These are phyloP conservation scores for Dryobotodes eremita DNA, from an alignment of 2,888 invertebrate genomes.

Conservation along the genomic window DNA sequence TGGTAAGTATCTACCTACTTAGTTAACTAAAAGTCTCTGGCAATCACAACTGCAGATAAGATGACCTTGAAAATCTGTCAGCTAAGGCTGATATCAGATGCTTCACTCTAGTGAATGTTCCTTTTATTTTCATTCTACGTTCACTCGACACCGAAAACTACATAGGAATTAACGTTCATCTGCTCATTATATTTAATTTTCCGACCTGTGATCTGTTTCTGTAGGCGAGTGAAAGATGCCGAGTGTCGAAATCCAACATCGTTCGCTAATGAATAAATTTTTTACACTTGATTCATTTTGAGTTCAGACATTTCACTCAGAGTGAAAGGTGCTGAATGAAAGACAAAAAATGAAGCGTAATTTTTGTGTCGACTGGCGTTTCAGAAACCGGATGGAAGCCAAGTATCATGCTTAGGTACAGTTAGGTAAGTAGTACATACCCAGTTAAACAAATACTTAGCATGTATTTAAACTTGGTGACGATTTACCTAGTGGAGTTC, in stretches of 20 bases:
- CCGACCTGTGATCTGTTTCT: neutral
- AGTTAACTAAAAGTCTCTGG: neutral
- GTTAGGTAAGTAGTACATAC: neutral
- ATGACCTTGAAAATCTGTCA: neutral
- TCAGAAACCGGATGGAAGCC: no score
- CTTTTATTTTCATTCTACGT: neutral
- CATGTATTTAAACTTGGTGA: slow-evolving; percentile 6
- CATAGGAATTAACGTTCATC: neutral
- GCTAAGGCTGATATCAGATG: no score
- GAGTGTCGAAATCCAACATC: neutral
- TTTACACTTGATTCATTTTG: neutral
- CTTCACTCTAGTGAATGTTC: neutral
- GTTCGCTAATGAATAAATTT: neutral
- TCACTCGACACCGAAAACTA: neutral
- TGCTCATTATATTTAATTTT: neutral
- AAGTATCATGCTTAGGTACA: neutral
- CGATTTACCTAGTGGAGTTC: neutral
- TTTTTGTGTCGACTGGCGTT: neutral
- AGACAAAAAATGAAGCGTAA: neutral
- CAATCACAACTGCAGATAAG: neutral
- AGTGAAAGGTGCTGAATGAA: neutral
- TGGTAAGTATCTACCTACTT: slow-evolving; percentile 83
- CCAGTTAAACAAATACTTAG: neutral
- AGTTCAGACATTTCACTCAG: neutral
- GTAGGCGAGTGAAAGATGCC: neutral